Evolutionary conservation across 2,113 vertebrate genomes (phyloP), one percentile per base, ranked within the genome.

Genomic region (Panurus biarmicus): DNA sequence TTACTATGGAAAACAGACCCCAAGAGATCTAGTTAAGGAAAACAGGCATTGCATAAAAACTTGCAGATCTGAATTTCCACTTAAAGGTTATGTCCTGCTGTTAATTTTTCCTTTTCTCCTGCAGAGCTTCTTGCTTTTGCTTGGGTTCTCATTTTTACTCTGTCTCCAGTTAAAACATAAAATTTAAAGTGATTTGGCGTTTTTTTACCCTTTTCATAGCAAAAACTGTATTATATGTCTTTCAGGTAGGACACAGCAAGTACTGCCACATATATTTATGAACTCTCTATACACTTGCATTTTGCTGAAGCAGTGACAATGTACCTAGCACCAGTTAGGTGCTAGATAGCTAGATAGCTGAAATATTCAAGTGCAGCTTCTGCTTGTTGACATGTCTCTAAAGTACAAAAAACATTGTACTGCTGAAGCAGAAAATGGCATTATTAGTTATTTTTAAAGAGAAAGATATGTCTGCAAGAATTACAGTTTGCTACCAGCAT

Each of bases 321-420:
- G 3, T 45, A 65, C 82, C 66, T 61, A 79, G n/a, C 57, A 79
- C 45, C 17, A 61, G 61, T 91, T 75, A 78, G 14, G 17, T n/a
- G n/a, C n/a, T n/a, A n/a, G n/a, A n/a, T n/a, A n/a, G n/a, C n/a
- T n/a, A n/a, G n/a, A n/a, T n/a, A 67, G 57, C 15, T 96, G 77
- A 85, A 93, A 72, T 93, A 81, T 91, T 91, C 89, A 91, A 93
- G 80, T 78, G 57, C 44, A 75, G 40, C 45, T 87, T 93, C 72
- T 93, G 35, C 53, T 89, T 91, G 73, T 72, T 93, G 87, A 75
- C 31, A 33, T 54, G 81, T 87, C 53, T 95, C 35, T 85, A 75
- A 93, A 90, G 56, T 84, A 56, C 5, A 12, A 87, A 85, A 71
- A 89, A 85, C 51, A 87, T 57, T 72, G 25, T 28, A 36, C 24